Evolutionary conservation across 2,888 invertebrate genomes (phyloP).

Genomic region (Prenolepis imparis): DNA sequence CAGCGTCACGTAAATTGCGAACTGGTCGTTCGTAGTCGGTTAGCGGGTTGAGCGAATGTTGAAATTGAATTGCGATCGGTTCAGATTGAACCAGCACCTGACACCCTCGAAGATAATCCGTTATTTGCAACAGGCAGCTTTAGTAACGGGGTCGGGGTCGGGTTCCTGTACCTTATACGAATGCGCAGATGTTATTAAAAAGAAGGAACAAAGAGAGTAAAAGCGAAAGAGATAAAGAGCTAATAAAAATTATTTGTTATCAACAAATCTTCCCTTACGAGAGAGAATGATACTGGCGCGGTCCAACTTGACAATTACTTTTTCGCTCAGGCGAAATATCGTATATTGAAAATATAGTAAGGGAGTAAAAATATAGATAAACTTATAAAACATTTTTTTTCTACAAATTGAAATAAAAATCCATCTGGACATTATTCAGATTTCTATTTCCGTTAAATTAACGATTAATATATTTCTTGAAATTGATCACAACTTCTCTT

Average conservation of each 20-base stretch:
- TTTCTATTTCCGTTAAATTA: neutral
- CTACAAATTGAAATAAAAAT: conserved; percentile 12
- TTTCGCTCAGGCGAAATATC: neutral
- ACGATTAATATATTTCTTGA: neutral
- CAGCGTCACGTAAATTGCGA: conserved; percentile 69
- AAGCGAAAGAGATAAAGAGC: neutral
- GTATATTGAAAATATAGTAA: neutral
- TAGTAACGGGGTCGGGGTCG: conserved; percentile 66
- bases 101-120: conserved; percentile 80
- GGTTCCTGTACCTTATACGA: conserved; percentile 62
- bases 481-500: neutral
- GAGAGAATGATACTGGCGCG: neutral
- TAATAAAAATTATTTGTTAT: neutral
- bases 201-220: neutral
- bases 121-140: conserved; percentile 78
- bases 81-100: conserved; percentile 83
- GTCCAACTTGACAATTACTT: neutral
- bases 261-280: neutral
- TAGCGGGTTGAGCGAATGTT: conserved; percentile 80
- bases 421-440: neutral
- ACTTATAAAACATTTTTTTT: neutral
- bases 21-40: conserved; percentile 72
- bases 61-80: conserved; percentile 82
- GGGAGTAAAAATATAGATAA: neutral
- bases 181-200: conserved; percentile 63